A percentile compares a stretch with the other conserved stretches of the same genome.
phyloP scores from a whole-genome alignment of 2,888 invertebrate species.

The Elysia crispata region DNA sequence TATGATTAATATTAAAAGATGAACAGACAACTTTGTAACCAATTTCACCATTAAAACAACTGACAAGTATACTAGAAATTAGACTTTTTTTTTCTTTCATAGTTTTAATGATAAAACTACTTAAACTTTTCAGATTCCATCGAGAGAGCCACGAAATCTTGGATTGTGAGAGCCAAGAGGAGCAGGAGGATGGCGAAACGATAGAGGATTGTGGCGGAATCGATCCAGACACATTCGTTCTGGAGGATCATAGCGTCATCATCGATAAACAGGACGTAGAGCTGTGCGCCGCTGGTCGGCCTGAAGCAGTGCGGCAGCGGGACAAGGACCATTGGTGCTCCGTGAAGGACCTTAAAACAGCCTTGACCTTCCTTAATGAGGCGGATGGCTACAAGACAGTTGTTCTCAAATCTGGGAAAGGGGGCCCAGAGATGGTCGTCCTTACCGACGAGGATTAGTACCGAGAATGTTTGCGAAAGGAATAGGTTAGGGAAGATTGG shows the following conservation, averaged over 20 bases:
- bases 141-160: too few relatives aligned
- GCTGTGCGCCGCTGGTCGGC: not conserved
- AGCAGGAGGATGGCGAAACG: too few relatives aligned
- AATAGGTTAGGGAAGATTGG: too few relatives aligned
- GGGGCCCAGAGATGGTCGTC: conserved; percentile 23
- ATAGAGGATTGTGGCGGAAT: not conserved
- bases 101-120: too few relatives aligned
- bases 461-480: too few relatives aligned
- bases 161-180: too few relatives aligned
- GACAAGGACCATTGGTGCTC: conserved; percentile 32
- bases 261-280: not conserved
- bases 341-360: conserved; percentile 45
- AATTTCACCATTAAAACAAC: too few relatives aligned
- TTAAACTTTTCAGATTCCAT: too few relatives aligned
- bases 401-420: conserved; percentile 43
- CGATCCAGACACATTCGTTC: not conserved
- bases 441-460: not conserved
- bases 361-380: conserved; percentile 51
- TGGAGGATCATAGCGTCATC: not conserved
- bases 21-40: too few relatives aligned
- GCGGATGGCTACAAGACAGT: conserved; percentile 49
- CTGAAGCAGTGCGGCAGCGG: not conserved
- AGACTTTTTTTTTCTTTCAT: too few relatives aligned
- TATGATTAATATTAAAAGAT: too few relatives aligned
- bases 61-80: too few relatives aligned